Evolutionary conservation across 2,797 vertebrate species (phyloP).

Genomic region (Sebastes kiyomatsui): DNA sequence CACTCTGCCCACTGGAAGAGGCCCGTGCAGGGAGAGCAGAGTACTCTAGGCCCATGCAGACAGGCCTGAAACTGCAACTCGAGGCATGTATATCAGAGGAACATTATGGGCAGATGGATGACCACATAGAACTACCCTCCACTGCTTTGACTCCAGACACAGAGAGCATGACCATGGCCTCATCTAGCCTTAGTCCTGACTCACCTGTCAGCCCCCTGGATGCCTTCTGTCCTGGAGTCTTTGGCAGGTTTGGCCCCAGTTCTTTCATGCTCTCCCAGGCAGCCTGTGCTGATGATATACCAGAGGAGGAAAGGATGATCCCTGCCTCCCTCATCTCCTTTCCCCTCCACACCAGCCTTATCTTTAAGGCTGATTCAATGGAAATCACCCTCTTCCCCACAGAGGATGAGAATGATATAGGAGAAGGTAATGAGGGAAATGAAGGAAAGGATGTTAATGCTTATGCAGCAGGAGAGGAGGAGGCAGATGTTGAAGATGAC

Average conservation of each 20-base stretch:
- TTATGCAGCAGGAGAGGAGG: conserved; percentile 84
- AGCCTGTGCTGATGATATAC: conserved; percentile 74
- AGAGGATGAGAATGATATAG: conserved; percentile 80
- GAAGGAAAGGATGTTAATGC: conserved; percentile 80
- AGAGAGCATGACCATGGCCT: conserved; percentile 77
- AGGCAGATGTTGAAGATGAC: conserved; percentile 85
- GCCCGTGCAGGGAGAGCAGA: conserved; percentile 28
- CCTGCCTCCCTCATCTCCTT: conserved; percentile 92
- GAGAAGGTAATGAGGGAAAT: conserved; percentile 61
- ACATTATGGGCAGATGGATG: conserved; percentile 60
- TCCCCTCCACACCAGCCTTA: conserved; percentile 91
- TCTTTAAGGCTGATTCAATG: conserved; percentile 94
- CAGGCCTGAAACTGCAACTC: conserved; percentile 76
- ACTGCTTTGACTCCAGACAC: conserved; percentile 69
- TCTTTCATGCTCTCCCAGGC: conserved; percentile 79
- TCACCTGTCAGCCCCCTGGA: conserved; percentile 77
- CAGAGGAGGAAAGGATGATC: conserved; percentile 87
- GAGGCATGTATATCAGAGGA: conserved; percentile 77
- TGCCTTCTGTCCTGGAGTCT: conserved; percentile 80
- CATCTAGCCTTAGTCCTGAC: conserved; percentile 72
- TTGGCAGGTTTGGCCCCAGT: conserved; percentile 69
- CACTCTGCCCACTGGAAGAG: conserved; percentile 72
- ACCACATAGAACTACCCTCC: conserved; percentile 50
- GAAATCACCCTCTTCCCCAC: conserved; percentile 90
- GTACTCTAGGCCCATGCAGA: conserved; percentile 62